A percentile compares a stretch with the other conserved stretches of the same genome.
These are phyloP conservation scores for Brachyalestes nurse DNA, from an alignment of 2,797 vertebrate species.

Conservation along the genomic window DNA sequence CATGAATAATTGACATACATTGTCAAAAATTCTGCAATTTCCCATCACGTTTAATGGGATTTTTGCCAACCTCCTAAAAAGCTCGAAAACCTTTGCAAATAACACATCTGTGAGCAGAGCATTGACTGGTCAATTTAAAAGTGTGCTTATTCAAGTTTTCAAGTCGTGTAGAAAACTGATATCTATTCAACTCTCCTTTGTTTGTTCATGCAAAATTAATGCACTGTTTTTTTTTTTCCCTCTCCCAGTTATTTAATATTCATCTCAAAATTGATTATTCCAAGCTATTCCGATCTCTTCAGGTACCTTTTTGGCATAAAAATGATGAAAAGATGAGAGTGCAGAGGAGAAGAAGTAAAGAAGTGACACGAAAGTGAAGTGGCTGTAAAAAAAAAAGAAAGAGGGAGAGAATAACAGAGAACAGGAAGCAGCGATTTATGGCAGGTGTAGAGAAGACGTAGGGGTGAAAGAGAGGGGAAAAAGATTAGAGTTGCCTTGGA, in stretches of 20 bases:
- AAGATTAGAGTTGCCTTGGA: conserved; percentile 65
- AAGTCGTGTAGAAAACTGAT: conserved; percentile 5
- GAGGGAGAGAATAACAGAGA: conserved; percentile 40
- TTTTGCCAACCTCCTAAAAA: background rate
- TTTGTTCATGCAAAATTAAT: conserved; percentile 37
- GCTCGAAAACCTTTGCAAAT: background rate
- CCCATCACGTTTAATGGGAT: background rate
- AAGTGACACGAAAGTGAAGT: conserved; percentile 15
- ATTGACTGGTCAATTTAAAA: background rate
- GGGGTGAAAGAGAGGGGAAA: conserved; percentile 58
- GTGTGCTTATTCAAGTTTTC: background rate
- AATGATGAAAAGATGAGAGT: conserved; percentile 47
- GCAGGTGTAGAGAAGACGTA: conserved; percentile 61
- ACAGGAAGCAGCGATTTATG: conserved; percentile 52
- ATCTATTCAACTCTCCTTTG: conserved; percentile 6
- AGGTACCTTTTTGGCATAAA: conserved; percentile 38
- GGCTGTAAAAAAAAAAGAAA: conserved; percentile 27
- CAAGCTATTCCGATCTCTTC: conserved; percentile 15
- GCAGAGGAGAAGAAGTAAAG: conserved; percentile 20
- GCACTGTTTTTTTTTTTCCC: conserved; percentile 14
- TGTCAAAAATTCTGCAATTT: background rate
- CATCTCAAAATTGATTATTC: conserved; percentile 43
- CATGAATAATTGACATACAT: background rate
- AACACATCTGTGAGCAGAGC: background rate
- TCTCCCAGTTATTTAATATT: conserved; percentile 35